A percentile compares a stretch with the other conserved stretches of the same genome.
Evolutionary conservation across 2,113 vertebrate genomes (phyloP).

Genomic region (Micronycteris hirsuta): DNA sequence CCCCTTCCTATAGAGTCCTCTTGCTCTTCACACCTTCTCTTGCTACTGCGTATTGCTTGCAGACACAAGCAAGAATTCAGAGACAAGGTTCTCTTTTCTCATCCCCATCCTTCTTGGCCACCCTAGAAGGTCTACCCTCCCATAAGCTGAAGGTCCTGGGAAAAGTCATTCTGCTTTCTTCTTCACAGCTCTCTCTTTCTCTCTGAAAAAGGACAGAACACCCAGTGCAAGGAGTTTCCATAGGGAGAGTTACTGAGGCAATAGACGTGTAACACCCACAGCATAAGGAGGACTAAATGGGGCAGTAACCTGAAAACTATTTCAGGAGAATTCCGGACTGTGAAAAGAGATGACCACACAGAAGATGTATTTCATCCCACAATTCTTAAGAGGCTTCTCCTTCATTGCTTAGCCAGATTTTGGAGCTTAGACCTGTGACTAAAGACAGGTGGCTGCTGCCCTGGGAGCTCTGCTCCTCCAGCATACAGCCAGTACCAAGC

Average conservation of each 20-base stretch:
- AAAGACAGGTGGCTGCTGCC: not conserved
- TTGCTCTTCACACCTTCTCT: not conserved
- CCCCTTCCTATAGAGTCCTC: not conserved
- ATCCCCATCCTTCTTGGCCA: not conserved
- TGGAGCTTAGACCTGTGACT: not conserved
- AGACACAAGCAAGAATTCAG: not conserved
- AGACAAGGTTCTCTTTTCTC: not conserved
- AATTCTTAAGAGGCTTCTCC: not conserved
- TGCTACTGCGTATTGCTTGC: conserved; percentile 12
- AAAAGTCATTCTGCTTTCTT: not conserved
- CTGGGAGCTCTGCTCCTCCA: not conserved
- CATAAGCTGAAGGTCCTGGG: not conserved
- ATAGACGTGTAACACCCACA: not conserved
- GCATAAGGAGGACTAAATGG: not conserved
- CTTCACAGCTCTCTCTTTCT: not conserved
- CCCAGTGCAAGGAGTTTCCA: not conserved
- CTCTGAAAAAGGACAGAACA: not conserved
- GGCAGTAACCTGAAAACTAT: not conserved
- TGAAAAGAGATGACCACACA: not conserved
- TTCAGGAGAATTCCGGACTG: not conserved
- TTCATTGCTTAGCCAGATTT: not conserved
- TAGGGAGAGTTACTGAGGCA: not conserved
- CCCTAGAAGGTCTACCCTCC: not conserved
- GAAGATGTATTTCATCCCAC: not conserved
- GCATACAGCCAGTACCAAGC: not conserved